These are phyloP conservation scores for Lamellibrachia columna DNA, from an alignment of 2,888 invertebrate genomes.

Conservation along the genomic window DNA sequence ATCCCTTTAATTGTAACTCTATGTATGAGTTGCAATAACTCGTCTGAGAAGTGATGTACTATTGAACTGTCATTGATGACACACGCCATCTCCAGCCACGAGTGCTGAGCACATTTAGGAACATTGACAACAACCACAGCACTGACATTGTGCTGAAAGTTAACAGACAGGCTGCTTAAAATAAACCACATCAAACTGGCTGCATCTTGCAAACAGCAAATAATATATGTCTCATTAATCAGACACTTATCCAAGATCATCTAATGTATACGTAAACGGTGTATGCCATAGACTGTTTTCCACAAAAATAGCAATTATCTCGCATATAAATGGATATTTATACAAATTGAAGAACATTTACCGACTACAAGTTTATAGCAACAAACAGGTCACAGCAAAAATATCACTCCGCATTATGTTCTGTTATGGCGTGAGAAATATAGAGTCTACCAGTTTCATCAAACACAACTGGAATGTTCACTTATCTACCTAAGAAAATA, in stretches of 20 bases:
- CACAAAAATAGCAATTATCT: slow-evolving; percentile 12
- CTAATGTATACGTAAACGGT: slow-evolving; percentile 7
- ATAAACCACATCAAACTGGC: neutral
- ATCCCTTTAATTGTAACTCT: no score
- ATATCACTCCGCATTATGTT: neutral
- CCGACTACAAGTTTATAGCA: neutral
- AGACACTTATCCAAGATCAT: neutral
- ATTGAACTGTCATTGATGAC: neutral
- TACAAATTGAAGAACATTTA: neutral
- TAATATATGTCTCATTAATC: neutral
- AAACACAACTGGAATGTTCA: neutral
- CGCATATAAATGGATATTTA: slow-evolving; percentile 2
- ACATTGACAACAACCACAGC: neutral
- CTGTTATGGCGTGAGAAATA: neutral
- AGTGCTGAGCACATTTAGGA: neutral
- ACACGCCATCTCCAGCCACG: neutral
- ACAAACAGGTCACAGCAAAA: neutral
- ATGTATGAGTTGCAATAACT: neutral
- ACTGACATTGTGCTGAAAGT: neutral
- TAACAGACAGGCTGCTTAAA: neutral
- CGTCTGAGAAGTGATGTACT: neutral
- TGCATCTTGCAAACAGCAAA: neutral
- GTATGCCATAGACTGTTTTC: neutral
- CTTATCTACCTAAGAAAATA: slow-evolving; percentile 1
- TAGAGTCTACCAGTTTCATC: neutral